A percentile compares a stretch with the other conserved stretches of the same genome.
Evolutionary conservation across 2,797 vertebrate species (phyloP).

Genomic region (Melopsittacus undulatus): DNA sequence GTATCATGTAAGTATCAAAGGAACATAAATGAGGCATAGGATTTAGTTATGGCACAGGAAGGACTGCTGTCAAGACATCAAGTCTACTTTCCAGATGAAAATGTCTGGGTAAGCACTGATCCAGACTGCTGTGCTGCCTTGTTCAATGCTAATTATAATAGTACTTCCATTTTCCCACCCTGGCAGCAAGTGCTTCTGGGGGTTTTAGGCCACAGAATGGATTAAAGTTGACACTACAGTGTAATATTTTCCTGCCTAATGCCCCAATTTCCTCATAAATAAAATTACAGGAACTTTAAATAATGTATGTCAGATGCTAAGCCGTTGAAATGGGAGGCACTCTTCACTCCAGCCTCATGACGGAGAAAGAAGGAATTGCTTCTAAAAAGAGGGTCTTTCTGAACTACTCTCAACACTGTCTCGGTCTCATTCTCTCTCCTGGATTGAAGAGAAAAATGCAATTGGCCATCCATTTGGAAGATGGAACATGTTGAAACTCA

Average conservation of each 20-base stretch:
- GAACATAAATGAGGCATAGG: neutral
- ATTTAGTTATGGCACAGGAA: neutral
- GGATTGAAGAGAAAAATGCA: neutral
- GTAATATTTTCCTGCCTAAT: neutral
- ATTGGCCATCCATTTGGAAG: neutral
- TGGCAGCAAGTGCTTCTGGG: neutral
- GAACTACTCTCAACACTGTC: neutral
- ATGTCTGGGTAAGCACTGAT: neutral
- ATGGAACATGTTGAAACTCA: constrained; percentile 24
- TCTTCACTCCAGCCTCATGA: neutral
- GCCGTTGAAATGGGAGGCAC: neutral
- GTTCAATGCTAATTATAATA: neutral
- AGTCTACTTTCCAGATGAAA: neutral
- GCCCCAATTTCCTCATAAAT: neutral
- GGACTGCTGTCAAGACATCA: neutral
- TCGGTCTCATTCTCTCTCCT: neutral
- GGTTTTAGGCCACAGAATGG: neutral
- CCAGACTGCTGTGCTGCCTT: neutral
- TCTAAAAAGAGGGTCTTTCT: neutral
- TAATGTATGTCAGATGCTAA: neutral
- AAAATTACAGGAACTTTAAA: neutral
- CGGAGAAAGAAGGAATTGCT: neutral
- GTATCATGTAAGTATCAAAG: neutral
- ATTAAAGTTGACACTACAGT: neutral
- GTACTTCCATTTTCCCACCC: neutral